Base-by-base conservation (phyloP, 2,888 invertebrate species). In the Muschampia plurimacula region DNA sequence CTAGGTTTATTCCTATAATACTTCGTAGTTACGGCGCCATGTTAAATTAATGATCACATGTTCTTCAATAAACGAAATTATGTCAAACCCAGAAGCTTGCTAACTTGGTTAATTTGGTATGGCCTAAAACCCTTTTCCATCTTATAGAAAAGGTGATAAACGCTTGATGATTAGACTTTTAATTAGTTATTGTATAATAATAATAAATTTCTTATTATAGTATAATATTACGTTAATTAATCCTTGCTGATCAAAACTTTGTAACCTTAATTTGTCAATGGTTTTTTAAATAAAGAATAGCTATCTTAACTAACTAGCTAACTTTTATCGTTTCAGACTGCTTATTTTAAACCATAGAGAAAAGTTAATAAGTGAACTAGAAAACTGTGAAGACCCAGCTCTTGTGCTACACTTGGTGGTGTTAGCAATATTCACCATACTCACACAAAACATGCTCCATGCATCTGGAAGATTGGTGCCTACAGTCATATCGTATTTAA, bases 401-500 rank as follows among this genome's bases (percentile, higher is more conserved):
- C 87, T 98, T 49, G 95, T 96, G 67, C 90, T 99, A 62, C 98
- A 98, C 88, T 91, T 98, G 70, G 96, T 96, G 0, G 96, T 96
- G 0, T 92, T 98, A 75, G 95, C 98, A 59, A 95, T 99, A 71
- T 98, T 98, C 84, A 97, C 97, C 67, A 96, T 96, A 10, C 95
- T 96, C 2, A 97, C 97, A 0, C 97, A 98, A 80, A 96, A 95
- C 79, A 97, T 98, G 94, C 85, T 99, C 39, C 98, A 99, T 89
- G 98, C 98, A 13, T 99, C 99, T 39, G 99, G 99, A 0, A 96
- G 98, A 86, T 98, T 98, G 91, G 98, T 99, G 12, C 96, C 98
- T 0, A 95, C 96, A 22, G 95, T 99, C 78, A 94, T 99, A 63
- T 85, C 95, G 0, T 97, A 96, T 86, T 95, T 99, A 68, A 96